Evolutionary conservation across 2,888 invertebrate genomes (phyloP).

Genomic region (Campaea margaritaria): DNA sequence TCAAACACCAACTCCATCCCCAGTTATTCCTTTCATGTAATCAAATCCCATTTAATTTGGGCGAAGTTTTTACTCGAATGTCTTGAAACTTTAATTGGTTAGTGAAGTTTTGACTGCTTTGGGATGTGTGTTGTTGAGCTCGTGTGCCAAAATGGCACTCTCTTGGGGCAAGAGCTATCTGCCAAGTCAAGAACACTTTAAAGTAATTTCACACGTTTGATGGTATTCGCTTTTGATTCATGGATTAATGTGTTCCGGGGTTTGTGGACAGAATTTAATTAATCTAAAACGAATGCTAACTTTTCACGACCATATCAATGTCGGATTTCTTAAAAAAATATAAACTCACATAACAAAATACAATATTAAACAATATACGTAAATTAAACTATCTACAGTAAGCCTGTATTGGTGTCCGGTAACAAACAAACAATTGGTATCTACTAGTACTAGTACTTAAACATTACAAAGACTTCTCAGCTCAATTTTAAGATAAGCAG

Average conservation of each 20-base stretch:
- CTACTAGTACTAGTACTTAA: too few relatives aligned
- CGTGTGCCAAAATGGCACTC: slow-evolving; percentile 52
- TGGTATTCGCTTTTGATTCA: slow-evolving; percentile 44
- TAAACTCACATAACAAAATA: too few relatives aligned
- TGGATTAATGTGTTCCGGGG: slow-evolving; percentile 35
- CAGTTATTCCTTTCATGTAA: slow-evolving; percentile 35
- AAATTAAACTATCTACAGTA: too few relatives aligned
- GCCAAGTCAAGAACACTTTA: slow-evolving; percentile 57
- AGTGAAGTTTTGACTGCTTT: slow-evolving; percentile 47
- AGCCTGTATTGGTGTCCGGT: too few relatives aligned
- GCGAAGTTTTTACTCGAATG: slow-evolving; percentile 42
- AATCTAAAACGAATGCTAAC: too few relatives aligned
- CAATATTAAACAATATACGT: too few relatives aligned
- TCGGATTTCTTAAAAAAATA: too few relatives aligned
- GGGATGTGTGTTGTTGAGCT: slow-evolving; percentile 54
- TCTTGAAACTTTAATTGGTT: slow-evolving; percentile 44
- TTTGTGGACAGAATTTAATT: slow-evolving; percentile 11
- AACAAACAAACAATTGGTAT: too few relatives aligned
- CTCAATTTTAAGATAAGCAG: not conserved
- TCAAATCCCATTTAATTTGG: slow-evolving; percentile 34
- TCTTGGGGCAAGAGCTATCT: slow-evolving; percentile 44
- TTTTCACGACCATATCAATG: too few relatives aligned
- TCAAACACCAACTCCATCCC: slow-evolving; percentile 30
- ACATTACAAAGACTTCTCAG: too few relatives aligned
- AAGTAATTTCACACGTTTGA: slow-evolving; percentile 63